Evolutionary conservation across 2,113 vertebrate genomes (phyloP).

Genomic region (Platichthys stellatus): DNA sequence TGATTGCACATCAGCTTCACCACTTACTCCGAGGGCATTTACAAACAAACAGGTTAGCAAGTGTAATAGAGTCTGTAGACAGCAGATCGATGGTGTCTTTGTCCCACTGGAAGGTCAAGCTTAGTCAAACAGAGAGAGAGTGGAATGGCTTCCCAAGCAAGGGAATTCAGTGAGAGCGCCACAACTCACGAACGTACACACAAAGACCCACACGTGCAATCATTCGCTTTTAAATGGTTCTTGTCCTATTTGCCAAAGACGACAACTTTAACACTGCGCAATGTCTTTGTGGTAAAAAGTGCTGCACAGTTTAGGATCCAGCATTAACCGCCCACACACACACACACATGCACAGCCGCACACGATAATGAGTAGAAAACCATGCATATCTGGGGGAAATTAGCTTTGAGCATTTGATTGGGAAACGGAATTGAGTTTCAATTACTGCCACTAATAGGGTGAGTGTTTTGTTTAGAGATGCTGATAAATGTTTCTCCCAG

Average conservation of each 20-base stretch:
- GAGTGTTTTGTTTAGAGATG: slow-evolving; percentile 64
- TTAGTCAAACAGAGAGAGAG: slow-evolving; percentile 30
- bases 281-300: slow-evolving; percentile 41
- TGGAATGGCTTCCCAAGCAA: slow-evolving; percentile 34
- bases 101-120: slow-evolving; percentile 62
- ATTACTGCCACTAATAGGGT: slow-evolving; percentile 68
- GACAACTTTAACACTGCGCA: slow-evolving; percentile 8
- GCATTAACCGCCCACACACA: background rate
- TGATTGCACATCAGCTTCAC: slow-evolving; percentile 38
- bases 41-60: slow-evolving; percentile 65
- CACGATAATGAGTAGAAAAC: slow-evolving; percentile 40
- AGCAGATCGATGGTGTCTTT: slow-evolving; percentile 73
- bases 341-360: background rate
- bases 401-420: slow-evolving; percentile 55
- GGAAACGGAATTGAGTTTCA: slow-evolving; percentile 61
- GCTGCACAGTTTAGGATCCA: slow-evolving; percentile 24
- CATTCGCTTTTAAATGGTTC: slow-evolving; percentile 10
- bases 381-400: slow-evolving; percentile 47
- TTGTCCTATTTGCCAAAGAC: slow-evolving; percentile 18
- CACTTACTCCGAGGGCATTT: slow-evolving; percentile 43
- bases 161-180: slow-evolving; percentile 11
- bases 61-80: slow-evolving; percentile 65
- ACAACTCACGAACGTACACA: background rate
- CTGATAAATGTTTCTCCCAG: slow-evolving; percentile 53
- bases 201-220: slow-evolving; percentile 8